Percentiles rank a stretch among this genome's conserved stretches.
phyloP scores from a whole-genome alignment of 1,140 invertebrate genomes.

The Cherax quadricarinatus region DNA sequence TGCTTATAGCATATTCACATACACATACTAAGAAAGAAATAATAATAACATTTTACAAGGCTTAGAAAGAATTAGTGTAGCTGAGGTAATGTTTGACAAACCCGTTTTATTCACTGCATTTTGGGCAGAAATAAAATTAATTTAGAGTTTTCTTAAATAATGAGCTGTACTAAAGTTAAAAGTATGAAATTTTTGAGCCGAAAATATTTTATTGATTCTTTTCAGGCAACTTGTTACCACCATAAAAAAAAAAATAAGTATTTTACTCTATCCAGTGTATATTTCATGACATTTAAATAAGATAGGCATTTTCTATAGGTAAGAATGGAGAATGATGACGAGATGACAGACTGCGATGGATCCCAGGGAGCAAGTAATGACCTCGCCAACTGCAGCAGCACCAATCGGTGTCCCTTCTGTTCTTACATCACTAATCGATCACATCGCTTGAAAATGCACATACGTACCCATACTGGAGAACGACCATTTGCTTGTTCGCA shows the following conservation, averaged over 20 bases:
- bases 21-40: too few species aligned
- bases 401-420: constrained; percentile 36
- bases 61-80: too few species aligned
- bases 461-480: background rate
- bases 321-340: background rate
- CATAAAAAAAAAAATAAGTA: background rate
- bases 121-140: too few species aligned
- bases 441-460: background rate
- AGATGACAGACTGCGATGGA: background rate
- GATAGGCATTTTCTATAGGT: constrained; percentile 9
- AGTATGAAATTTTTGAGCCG: too few species aligned
- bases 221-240: background rate
- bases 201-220: background rate
- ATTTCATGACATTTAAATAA: background rate
- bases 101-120: too few species aligned
- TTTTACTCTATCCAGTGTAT: background rate
- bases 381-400: constrained; percentile 14
- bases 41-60: too few species aligned
- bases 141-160: too few species aligned
- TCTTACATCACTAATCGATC: constrained; percentile 3
- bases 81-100: too few species aligned
- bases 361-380: background rate
- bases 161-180: too few species aligned
- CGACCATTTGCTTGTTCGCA: constrained; percentile 4
- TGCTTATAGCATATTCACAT: too few species aligned